phyloP scores from a whole-genome alignment of 1,140 invertebrate genomes.

The Melitaea cinxia region DNA sequence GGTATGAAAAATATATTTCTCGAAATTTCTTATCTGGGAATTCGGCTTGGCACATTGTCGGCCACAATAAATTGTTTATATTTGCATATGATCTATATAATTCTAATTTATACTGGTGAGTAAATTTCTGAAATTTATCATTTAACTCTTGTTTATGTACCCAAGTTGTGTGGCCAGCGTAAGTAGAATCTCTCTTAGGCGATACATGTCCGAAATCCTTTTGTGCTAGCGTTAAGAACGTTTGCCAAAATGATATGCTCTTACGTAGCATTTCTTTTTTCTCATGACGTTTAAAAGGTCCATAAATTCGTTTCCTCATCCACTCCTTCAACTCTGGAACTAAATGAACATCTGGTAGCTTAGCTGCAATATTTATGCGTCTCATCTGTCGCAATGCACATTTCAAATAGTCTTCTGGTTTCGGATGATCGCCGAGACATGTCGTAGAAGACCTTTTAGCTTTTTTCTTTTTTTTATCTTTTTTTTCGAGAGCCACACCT shows the following conservation, averaged over 20 bases:
- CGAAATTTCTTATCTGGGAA: slow-evolving; percentile 70
- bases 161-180: slow-evolving; percentile 56
- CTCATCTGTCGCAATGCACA: slow-evolving; percentile 61
- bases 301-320: slow-evolving; percentile 67
- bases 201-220: slow-evolving; percentile 56
- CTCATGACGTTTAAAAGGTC: slow-evolving; percentile 44
- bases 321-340: slow-evolving; percentile 68
- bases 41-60: slow-evolving; percentile 64
- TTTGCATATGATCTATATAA: slow-evolving; percentile 60
- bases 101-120: slow-evolving; percentile 52
- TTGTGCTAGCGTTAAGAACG: slow-evolving; percentile 45
- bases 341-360: slow-evolving; percentile 64
- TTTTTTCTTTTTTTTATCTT: slow-evolving; percentile 63
- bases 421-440: slow-evolving; percentile 61
- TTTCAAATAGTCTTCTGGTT: slow-evolving; percentile 62
- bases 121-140: slow-evolving; percentile 58
- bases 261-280: slow-evolving; percentile 50
- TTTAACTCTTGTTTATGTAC: slow-evolving; percentile 56
- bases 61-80: slow-evolving; percentile 65
- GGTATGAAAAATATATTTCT: slow-evolving; percentile 72
- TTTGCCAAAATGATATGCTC: slow-evolving; percentile 56
- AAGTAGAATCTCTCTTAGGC: slow-evolving; percentile 46
- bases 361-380: slow-evolving; percentile 60
- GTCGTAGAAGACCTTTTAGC: slow-evolving; percentile 52
- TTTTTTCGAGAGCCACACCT: slow-evolving; percentile 42